Evolutionary conservation across 2,113 vertebrate species (phyloP).

Genomic region (Pseudorhombus dupliciocellatus): DNA sequence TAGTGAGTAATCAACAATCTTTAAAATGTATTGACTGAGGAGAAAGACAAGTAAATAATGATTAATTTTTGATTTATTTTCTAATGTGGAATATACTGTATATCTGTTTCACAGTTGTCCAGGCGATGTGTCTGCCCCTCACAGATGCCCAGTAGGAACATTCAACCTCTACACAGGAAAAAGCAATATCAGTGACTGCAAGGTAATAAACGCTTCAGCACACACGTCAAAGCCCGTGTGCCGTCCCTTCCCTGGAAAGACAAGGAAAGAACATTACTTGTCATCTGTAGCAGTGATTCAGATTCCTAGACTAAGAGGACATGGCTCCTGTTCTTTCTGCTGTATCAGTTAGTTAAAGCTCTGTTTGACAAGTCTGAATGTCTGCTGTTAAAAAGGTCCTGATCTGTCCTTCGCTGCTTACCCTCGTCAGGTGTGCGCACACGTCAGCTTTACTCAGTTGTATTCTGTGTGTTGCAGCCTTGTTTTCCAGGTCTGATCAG

Average conservation of each 20-base stretch:
- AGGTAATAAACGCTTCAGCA: slow-evolving; percentile 73
- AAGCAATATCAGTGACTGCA: slow-evolving; percentile 74
- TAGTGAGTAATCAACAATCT: slow-evolving; percentile 80
- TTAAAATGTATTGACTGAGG: too few relatives aligned
- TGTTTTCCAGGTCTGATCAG: slow-evolving; percentile 84
- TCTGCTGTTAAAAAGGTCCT: not conserved
- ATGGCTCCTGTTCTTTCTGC: not conserved
- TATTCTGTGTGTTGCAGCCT: slow-evolving; percentile 69
- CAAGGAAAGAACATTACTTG: not conserved
- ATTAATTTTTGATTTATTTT: too few relatives aligned
- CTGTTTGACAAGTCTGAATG: not conserved
- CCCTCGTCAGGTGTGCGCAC: not conserved
- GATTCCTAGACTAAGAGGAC: not conserved
- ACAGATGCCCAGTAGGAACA: slow-evolving; percentile 79
- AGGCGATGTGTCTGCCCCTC: slow-evolving; percentile 77
- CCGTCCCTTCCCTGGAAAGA: not conserved
- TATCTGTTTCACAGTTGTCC: slow-evolving; percentile 75
- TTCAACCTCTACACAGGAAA: slow-evolving; percentile 79
- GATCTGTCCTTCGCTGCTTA: not conserved
- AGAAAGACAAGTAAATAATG: too few relatives aligned
- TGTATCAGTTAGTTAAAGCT: not conserved
- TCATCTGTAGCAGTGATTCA: not conserved
- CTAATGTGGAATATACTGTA: not conserved
- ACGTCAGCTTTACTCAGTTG: not conserved
- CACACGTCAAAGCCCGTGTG: not conserved